A percentile compares a stretch with the other conserved stretches of the same genome.
These are phyloP conservation scores for Poliocrania exsul DNA, from an alignment of 2,797 vertebrate species.

Conservation along the genomic window DNA sequence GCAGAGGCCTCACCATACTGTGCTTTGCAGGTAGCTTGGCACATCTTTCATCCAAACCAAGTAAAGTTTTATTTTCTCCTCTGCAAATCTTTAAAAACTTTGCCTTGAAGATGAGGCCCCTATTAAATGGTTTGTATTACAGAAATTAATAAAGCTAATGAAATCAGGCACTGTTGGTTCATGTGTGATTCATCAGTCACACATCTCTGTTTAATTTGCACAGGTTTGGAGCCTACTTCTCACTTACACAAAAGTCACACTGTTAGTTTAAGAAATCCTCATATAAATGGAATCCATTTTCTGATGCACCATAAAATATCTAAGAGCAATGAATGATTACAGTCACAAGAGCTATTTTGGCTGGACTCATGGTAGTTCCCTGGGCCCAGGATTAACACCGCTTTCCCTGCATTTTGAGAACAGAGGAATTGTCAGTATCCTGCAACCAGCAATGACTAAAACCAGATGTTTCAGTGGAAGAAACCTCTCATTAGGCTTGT, in stretches of 20 bases:
- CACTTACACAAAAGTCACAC: conserved; percentile 2
- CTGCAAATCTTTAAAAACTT: background rate
- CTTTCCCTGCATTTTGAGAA: conserved; percentile 16
- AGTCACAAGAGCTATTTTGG: conserved; percentile 17
- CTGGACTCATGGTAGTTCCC: background rate
- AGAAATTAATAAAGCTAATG: conserved; percentile 44
- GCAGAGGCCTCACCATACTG: accelerated
- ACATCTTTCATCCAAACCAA: background rate
- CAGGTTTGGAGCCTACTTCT: conserved; percentile 32
- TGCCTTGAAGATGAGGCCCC: background rate
- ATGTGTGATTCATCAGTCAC: conserved; percentile 54
- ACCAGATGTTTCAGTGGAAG: conserved; percentile 62
- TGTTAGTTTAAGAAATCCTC: conserved; percentile 35
- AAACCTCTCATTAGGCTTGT: conserved; percentile 42
- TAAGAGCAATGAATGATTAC: conserved; percentile 24
- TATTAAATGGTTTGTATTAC: background rate
- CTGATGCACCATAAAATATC: conserved; percentile 56
- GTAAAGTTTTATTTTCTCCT: background rate
- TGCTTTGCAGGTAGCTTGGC: background rate
- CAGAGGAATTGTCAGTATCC: conserved; percentile 11
- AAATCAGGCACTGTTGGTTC: conserved; percentile 33
- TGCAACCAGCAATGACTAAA: conserved; percentile 47
- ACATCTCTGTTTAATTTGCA: conserved; percentile 12
- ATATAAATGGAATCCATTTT: conserved; percentile 24
- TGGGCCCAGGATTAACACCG: conserved; percentile 23